Evolutionary conservation across 2,797 vertebrate species (phyloP).

Genomic region (Sebastolobus alascanus): DNA sequence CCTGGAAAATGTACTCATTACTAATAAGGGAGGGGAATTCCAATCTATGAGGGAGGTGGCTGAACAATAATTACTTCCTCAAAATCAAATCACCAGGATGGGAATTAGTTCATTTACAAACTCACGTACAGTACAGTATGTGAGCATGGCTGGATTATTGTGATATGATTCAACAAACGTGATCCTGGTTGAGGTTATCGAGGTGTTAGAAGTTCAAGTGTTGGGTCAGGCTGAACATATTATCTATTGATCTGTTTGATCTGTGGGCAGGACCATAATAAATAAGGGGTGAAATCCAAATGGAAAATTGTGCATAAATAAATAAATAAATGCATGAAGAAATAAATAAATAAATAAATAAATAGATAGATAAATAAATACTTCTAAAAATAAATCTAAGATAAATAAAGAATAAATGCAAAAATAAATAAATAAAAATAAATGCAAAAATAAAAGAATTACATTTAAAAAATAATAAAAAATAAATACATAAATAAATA

Average conservation of each 20-base stretch:
- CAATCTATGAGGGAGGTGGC: constrained; percentile 32
- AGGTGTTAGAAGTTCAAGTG: constrained; percentile 33
- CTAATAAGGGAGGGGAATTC: constrained; percentile 35
- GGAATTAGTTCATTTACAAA: constrained; percentile 26
- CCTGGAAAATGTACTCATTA: constrained; percentile 22
- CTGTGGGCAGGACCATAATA: not conserved
- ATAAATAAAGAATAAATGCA: no score
- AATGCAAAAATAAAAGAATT: no score
- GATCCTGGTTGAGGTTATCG: constrained; percentile 8
- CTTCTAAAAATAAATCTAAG: no score
- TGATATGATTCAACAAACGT: not conserved
- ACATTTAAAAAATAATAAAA: no score
- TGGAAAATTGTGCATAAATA: no score
- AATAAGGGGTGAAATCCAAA: no score
- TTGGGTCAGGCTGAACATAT: constrained; percentile 20
- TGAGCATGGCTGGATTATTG: not conserved
- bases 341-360: no score
- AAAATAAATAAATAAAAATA: no score
- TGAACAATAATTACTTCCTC: constrained; percentile 54
- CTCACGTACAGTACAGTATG: not conserved
- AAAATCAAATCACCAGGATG: constrained; percentile 37
- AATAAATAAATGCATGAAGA: no score
- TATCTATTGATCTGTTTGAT: constrained; percentile 48
- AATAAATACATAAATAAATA: no score
- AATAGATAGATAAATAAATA: no score